Conservation (phyloP, 2,797 vertebrate species). For the Coregonus sp. region DNA sequence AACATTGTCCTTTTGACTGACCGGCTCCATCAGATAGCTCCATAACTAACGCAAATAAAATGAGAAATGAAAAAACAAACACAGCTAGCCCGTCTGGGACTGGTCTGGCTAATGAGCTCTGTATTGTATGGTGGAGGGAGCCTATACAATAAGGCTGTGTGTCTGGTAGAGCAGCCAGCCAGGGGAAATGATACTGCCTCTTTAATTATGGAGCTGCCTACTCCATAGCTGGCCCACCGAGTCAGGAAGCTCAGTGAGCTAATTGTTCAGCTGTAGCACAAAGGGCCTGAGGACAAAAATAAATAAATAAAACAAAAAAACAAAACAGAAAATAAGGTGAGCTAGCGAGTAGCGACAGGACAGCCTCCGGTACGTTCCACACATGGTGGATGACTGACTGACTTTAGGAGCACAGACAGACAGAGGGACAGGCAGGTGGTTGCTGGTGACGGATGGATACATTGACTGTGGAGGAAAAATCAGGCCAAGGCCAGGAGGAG, state of each 20-base stretch:
- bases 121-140: background rate
- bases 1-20: background rate
- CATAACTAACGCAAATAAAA: background rate
- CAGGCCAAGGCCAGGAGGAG: background rate
- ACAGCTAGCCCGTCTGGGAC: background rate
- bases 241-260: background rate
- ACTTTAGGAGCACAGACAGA: background rate
- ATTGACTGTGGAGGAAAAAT: background rate
- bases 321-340: background rate
- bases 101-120: background rate
- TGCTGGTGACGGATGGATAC: background rate
- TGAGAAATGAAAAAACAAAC: background rate
- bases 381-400: background rate
- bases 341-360: background rate
- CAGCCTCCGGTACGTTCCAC: background rate
- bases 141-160: background rate
- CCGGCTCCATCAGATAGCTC: background rate
- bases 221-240: background rate
- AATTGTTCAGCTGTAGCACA: background rate
- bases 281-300: background rate
- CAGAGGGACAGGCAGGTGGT: background rate
- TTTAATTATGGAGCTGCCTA: conserved; percentile 45
- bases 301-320: background rate
- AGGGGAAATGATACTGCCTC: conserved; percentile 76
- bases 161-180: conserved; percentile 31